phyloP scores from a whole-genome alignment of 1,140 invertebrate species.

The Colletes latitarsis region DNA sequence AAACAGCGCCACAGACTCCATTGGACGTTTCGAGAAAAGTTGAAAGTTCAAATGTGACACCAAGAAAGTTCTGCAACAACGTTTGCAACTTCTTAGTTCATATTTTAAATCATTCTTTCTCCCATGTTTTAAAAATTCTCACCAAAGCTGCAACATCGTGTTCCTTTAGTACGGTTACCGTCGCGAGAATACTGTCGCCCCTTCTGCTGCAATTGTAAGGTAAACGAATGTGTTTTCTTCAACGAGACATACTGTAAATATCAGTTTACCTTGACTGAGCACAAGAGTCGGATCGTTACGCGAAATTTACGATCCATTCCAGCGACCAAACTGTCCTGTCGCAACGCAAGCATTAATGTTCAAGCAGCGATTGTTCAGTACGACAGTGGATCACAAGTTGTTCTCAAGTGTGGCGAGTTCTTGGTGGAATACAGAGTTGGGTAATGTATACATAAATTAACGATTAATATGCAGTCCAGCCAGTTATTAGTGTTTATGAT shows the following conservation, averaged over 20 bases:
- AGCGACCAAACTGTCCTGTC: constrained; percentile 48
- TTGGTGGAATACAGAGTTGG: no score
- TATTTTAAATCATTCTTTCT: no score
- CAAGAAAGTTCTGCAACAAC: no score
- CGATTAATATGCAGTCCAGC: no score
- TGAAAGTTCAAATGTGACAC: background rate
- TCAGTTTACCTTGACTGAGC: constrained; percentile 60
- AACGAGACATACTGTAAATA: constrained; percentile 52
- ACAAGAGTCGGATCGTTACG: constrained; percentile 50
- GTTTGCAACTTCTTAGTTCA: no score
- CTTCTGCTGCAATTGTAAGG: constrained; percentile 7
- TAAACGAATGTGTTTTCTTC: constrained; percentile 37
- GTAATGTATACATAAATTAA: no score
- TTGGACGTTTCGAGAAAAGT: no score
- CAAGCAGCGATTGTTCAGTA: constrained; percentile 12
- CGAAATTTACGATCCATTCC: constrained; percentile 58
- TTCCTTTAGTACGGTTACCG: constrained; percentile 6
- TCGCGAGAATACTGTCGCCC: constrained; percentile 23
- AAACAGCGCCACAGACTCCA: no score
- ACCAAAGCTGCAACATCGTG: background rate
- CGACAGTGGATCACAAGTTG: constrained; percentile 37
- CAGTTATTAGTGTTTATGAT: no score
- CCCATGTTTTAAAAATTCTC: background rate
- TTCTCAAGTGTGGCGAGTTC: no score
- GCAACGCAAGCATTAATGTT: constrained; percentile 64